Evolutionary conservation across 2,888 invertebrate genomes (phyloP).

Genomic region (Dioctria rufipes): DNA sequence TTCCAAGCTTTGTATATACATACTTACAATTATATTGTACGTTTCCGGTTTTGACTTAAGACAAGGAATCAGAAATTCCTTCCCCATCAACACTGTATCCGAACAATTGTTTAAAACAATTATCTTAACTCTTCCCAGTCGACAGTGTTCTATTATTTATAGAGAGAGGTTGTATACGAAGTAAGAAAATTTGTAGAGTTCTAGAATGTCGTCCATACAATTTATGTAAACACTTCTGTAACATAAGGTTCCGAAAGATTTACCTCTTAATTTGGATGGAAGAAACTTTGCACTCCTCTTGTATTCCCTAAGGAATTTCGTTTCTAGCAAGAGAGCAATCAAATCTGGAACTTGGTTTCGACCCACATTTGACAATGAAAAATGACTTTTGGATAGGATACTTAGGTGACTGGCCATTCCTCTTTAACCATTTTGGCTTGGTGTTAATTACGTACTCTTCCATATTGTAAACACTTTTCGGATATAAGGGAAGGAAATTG

Average conservation of each 20-base stretch:
- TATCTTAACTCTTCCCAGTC: slow-evolving; percentile 13
- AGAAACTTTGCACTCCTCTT: slow-evolving; percentile 21
- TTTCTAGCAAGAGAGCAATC: slow-evolving; percentile 13
- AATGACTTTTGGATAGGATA: slow-evolving; percentile 1
- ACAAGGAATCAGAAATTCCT: too few species aligned
- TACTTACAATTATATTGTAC: too few species aligned
- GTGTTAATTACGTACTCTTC: slow-evolving; percentile 27
- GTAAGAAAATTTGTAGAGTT: slow-evolving; percentile 14
- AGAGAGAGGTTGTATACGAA: not conserved
- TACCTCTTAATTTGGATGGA: slow-evolving; percentile 29
- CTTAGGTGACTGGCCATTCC: slow-evolving; percentile 25
- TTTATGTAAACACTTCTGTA: slow-evolving; percentile 39
- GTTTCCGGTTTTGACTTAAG: too few species aligned
- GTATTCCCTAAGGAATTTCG: slow-evolving; percentile 25
- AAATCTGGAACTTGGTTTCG: slow-evolving; percentile 37
- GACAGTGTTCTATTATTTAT: slow-evolving; percentile 36
- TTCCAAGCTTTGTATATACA: too few species aligned
- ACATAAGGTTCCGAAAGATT: slow-evolving; percentile 24
- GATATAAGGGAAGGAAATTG: too few species aligned
- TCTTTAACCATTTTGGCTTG: slow-evolving; percentile 32
- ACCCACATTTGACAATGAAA: slow-evolving; percentile 41
- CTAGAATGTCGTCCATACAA: not conserved
- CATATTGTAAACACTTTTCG: too few species aligned
- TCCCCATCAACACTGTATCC: slow-evolving; percentile 9
- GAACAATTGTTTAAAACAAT: slow-evolving; percentile 33